Conservation (phyloP, 2,113 vertebrate species). For the Abramis brama region DNA sequence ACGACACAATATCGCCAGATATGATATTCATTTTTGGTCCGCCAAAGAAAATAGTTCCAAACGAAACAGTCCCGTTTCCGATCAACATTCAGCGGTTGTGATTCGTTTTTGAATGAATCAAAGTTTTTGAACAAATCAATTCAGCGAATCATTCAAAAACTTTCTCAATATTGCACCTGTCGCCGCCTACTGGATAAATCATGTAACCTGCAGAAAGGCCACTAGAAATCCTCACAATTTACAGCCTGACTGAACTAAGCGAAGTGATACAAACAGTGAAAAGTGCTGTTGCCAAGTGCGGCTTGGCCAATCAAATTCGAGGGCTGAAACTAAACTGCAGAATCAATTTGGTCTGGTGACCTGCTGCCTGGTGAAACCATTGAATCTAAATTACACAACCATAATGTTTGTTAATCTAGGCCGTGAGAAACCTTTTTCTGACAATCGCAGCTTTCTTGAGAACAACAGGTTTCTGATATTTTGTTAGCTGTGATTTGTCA, state of each 20-base stretch:
- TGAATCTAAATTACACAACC: background rate
- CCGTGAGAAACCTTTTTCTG: background rate
- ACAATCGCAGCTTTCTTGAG: constrained; percentile 36
- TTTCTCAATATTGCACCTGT: background rate
- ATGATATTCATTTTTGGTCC: background rate
- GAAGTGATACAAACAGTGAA: background rate
- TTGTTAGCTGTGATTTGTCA: constrained; percentile 56
- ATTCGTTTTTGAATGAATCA: background rate
- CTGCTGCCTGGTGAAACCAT: background rate
- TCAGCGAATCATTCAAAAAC: background rate
- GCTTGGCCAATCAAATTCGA: background rate
- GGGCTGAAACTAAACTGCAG: background rate
- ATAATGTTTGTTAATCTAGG: background rate
- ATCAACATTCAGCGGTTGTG: background rate
- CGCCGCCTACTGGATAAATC: background rate
- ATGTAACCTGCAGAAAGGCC: background rate
- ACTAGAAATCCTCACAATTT: background rate
- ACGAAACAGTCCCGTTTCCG: background rate
- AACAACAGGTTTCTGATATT: constrained; percentile 56
- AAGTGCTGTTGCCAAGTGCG: background rate
- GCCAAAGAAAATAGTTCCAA: background rate
- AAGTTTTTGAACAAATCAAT: background rate
- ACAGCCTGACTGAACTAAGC: background rate
- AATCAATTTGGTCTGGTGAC: background rate
- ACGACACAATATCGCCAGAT: background rate